A percentile compares a stretch with the other conserved stretches of the same genome.
These are phyloP conservation scores for Tetramorium bicarinatum DNA, from an alignment of 2,888 invertebrate species.

Conservation along the genomic window DNA sequence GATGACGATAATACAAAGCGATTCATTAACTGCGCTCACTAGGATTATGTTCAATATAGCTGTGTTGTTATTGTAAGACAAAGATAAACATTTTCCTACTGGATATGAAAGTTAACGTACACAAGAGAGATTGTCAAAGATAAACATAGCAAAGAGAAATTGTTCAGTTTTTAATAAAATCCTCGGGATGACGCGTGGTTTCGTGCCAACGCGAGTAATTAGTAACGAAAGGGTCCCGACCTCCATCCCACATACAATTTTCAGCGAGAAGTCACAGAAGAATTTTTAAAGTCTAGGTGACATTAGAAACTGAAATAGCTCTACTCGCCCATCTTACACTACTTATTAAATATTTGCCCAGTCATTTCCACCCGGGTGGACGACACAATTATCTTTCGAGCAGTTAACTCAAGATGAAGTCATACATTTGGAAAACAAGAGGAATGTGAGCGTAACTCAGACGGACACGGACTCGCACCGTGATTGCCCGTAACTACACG, in stretches of 20 bases:
- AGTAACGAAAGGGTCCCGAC: no score
- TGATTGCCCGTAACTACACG: conserved; percentile 47
- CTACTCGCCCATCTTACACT: no score
- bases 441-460: conserved; percentile 53
- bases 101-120: background rate
- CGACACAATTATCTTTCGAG: background rate
- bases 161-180: background rate
- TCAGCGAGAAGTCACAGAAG: no score
- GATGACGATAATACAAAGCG: conserved; percentile 15
- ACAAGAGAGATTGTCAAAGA: background rate
- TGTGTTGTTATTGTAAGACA: background rate
- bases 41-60: background rate
- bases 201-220: no score
- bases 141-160: background rate
- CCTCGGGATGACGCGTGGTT: no score
- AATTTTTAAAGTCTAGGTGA: no score
- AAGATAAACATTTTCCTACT: conserved; percentile 25
- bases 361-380: no score
- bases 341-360: no score
- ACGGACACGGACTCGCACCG: conserved; percentile 60
- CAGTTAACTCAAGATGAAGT: background rate
- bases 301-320: no score
- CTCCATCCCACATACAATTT: no score
- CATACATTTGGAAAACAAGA: background rate
- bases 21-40: conserved; percentile 15